phyloP scores from a whole-genome alignment of 2,113 vertebrate species.

The Mesembrinibis cayennensis region DNA sequence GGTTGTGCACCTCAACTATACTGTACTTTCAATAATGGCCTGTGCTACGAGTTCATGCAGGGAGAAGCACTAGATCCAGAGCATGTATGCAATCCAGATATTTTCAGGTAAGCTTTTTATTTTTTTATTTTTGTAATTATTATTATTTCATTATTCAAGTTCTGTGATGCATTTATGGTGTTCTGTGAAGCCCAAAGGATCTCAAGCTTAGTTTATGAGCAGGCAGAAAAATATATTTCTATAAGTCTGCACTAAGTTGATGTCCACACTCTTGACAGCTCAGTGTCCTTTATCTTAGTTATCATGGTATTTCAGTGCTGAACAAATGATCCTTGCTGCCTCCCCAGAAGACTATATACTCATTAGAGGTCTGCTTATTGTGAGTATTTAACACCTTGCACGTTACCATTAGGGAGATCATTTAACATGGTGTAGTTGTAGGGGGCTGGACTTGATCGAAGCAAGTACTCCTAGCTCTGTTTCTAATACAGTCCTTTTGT shows the following conservation, averaged over 20 bases:
- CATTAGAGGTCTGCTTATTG: background rate
- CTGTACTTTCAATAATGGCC: constrained; percentile 95
- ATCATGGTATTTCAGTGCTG: background rate
- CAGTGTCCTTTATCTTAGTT: background rate
- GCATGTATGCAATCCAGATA: constrained; percentile 86
- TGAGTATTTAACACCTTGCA: background rate
- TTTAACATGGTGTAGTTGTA: background rate
- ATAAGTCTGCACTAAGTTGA: fast-evolving
- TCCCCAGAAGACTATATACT: background rate
- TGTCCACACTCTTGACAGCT: background rate
- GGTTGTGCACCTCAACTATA: constrained; percentile 93
- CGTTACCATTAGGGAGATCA: background rate
- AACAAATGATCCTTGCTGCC: background rate
- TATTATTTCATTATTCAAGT: background rate
- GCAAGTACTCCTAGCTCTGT: background rate
- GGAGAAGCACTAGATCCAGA: constrained; percentile 91
- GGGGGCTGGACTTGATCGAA: background rate
- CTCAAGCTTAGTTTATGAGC: background rate
- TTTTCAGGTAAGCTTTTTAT: constrained; percentile 81
- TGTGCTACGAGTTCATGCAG: constrained; percentile 96
- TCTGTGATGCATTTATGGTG: fast-evolving
- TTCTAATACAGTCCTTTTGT: background rate
- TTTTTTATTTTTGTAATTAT: background rate
- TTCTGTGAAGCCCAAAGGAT: background rate
- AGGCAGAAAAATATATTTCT: background rate